Conservation (phyloP, 2,888 invertebrate species). For the Rhopalosiphum nymphaeae region DNA sequence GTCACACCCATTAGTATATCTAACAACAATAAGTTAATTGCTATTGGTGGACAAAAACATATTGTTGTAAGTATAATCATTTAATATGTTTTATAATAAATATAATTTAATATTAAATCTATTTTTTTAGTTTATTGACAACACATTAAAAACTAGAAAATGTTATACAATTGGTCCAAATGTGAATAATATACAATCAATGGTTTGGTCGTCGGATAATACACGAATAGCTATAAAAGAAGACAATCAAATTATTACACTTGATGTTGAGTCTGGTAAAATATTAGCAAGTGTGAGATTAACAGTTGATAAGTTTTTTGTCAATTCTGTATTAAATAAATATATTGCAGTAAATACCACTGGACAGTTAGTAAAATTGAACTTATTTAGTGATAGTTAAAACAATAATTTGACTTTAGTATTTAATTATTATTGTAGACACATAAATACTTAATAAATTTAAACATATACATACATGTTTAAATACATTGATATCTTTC, state of each 20-base stretch:
- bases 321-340: conserved; percentile 7
- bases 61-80: conserved; percentile 53
- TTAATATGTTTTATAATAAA: neutral
- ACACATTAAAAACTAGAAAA: neutral
- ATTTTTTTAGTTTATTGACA: conserved; percentile 42
- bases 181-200: conserved; percentile 52
- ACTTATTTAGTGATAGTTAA: conserved; percentile 24
- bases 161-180: neutral
- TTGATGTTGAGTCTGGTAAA: conserved; percentile 27
- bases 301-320: conserved; percentile 38
- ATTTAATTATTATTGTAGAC: neutral
- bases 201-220: conserved; percentile 50
- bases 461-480: neutral
- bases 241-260: conserved; percentile 51
- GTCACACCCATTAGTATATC: conserved; percentile 31
- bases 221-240: conserved; percentile 31
- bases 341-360: conserved; percentile 40
- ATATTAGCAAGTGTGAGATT: conserved; percentile 50
- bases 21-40: conserved; percentile 29
- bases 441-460: neutral
- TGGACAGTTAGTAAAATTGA: conserved; percentile 49
- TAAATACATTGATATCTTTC: neutral
- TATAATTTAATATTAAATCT: neutral
- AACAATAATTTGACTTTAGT: neutral
- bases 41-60: conserved; percentile 39